phyloP scores from a whole-genome alignment of 2,113 vertebrate species.

The Syngnathus scovelli region DNA sequence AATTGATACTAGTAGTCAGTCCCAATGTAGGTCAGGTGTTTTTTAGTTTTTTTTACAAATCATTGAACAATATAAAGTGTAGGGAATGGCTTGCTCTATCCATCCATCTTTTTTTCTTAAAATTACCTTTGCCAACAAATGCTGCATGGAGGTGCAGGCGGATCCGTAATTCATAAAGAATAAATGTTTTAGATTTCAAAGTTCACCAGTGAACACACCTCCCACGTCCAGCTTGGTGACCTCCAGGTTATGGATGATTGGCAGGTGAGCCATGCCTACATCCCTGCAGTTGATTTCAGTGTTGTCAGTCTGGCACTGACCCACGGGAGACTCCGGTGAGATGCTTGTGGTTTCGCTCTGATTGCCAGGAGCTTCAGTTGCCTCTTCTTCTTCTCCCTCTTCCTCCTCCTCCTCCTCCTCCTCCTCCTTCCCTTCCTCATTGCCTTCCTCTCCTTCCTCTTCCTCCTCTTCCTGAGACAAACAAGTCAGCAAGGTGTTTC shows the following conservation, averaged over 20 bases:
- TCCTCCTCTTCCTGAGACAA: conserved; percentile 32
- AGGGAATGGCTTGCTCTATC: too few species aligned
- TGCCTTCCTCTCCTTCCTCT: conserved; percentile 37
- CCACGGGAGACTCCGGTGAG: conserved; percentile 48
- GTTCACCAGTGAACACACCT: conserved; percentile 56
- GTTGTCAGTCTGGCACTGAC: conserved; percentile 61
- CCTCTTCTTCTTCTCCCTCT: conserved; percentile 42
- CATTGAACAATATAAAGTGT: too few species aligned
- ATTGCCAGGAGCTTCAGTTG: conserved; percentile 45
- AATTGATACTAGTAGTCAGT: too few species aligned
- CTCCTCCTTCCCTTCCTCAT: background rate
- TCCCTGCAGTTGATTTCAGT: conserved; percentile 64
- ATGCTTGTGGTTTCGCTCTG: conserved; percentile 32
- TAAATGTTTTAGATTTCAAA: too few species aligned
- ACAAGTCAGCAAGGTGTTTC: background rate
- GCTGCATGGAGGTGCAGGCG: too few species aligned
- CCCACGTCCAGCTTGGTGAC: conserved; percentile 72
- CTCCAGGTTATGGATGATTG: conserved; percentile 61
- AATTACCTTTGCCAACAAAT: too few species aligned
- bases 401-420: conserved; percentile 8
- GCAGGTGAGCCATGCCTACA: conserved; percentile 65
- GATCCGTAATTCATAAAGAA: too few species aligned
- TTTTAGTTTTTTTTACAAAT: background rate
- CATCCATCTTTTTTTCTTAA: too few species aligned
- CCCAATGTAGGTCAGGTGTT: background rate